phyloP scores from a whole-genome alignment of 2,888 invertebrate genomes.

The Ophraella communa region DNA sequence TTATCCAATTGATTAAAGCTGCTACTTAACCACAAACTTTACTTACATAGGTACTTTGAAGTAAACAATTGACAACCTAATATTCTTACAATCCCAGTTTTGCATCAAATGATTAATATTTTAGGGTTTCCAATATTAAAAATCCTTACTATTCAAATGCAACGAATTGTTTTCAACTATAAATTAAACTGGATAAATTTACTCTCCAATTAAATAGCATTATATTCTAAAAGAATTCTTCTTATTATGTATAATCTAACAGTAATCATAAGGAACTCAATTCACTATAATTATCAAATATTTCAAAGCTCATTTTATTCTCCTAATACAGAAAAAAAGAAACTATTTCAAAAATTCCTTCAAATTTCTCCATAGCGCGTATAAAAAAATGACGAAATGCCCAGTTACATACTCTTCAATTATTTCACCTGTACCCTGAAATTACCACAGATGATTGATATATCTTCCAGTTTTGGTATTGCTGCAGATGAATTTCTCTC shows the following conservation, averaged over 20 bases:
- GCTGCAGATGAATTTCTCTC: conserved; percentile 10
- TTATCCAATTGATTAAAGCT: too few relatives aligned
- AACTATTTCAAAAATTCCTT: not conserved
- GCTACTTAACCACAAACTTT: too few relatives aligned
- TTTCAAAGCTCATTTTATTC: not conserved
- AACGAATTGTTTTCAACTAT: too few relatives aligned
- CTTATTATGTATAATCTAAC: not conserved
- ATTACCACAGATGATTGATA: not conserved
- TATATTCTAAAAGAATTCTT: too few relatives aligned
- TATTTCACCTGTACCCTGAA: not conserved
- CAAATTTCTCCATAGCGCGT: not conserved
- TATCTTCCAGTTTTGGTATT: conserved; percentile 3
- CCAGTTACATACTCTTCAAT: not conserved
- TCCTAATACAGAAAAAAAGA: not conserved
- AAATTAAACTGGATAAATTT: too few relatives aligned
- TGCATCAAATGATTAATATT: too few relatives aligned
- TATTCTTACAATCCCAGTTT: too few relatives aligned
- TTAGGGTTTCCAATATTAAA: too few relatives aligned
- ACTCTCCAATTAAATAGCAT: too few relatives aligned
- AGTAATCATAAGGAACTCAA: not conserved
- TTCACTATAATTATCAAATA: not conserved
- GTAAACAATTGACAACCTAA: too few relatives aligned
- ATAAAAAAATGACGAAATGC: not conserved
- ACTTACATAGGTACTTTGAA: too few relatives aligned
- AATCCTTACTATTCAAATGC: too few relatives aligned